Conservation (phyloP, 2,888 invertebrate species). For the Drosophila hamatofila region DNA sequence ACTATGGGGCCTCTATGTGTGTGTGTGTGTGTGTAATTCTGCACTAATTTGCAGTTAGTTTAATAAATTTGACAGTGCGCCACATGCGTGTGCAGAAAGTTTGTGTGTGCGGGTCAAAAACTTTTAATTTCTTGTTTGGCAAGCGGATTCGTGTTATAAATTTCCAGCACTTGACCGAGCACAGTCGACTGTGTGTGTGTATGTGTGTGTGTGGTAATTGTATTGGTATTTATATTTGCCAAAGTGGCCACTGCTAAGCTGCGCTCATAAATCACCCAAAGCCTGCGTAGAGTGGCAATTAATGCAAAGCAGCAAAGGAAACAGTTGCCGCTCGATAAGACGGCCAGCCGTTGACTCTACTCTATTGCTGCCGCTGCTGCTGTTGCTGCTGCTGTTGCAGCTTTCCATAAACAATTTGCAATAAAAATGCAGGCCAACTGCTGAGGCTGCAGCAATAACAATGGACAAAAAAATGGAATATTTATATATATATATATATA, state of each 20-base stretch:
- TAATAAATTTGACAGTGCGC: slow-evolving; percentile 70
- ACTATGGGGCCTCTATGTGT: slow-evolving; percentile 5
- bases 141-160: slow-evolving; percentile 68
- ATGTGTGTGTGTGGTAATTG: slow-evolving; percentile 41
- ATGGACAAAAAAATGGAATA: slow-evolving; percentile 15
- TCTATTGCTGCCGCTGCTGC: neutral
- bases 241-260: slow-evolving; percentile 45
- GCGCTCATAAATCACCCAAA: slow-evolving; percentile 56
- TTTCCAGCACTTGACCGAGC: slow-evolving; percentile 54
- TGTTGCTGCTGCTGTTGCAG: neutral
- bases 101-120: slow-evolving; percentile 62
- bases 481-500: slow-evolving; percentile 31
- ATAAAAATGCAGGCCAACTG: slow-evolving; percentile 40
- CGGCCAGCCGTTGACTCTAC: slow-evolving; percentile 24
- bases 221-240: slow-evolving; percentile 62
- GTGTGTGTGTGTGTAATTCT: slow-evolving; percentile 44
- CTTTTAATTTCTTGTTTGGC: slow-evolving; percentile 78
- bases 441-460: slow-evolving; percentile 49
- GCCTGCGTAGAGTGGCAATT: slow-evolving; percentile 49
- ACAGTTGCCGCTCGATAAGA: slow-evolving; percentile 63
- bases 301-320: slow-evolving; percentile 56
- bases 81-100: slow-evolving; percentile 66
- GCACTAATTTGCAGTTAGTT: slow-evolving; percentile 76
- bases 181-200: slow-evolving; percentile 5
- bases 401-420: slow-evolving; percentile 38